phyloP scores from a whole-genome alignment of 2,113 vertebrate genomes.

The Mohoua ochrocephala region DNA sequence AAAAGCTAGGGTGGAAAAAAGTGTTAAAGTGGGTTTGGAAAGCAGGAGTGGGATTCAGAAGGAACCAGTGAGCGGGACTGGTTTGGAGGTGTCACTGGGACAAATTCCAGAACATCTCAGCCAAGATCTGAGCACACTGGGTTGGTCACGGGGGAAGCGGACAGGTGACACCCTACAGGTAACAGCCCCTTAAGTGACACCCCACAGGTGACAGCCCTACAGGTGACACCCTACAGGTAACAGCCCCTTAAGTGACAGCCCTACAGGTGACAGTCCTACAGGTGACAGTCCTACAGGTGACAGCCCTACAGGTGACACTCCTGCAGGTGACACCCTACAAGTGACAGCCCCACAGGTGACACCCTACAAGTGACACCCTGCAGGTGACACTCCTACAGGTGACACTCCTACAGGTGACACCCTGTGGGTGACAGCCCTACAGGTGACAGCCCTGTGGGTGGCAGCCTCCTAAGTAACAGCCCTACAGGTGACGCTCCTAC shows the following conservation, averaged over 20 bases:
- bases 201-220: neutral
- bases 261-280: neutral
- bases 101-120: neutral
- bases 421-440: neutral
- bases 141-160: neutral
- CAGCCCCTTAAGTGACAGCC: neutral
- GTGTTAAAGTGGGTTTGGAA: neutral
- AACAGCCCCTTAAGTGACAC: neutral
- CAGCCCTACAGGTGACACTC: neutral
- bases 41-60: neutral
- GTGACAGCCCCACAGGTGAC: neutral
- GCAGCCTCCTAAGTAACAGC: fast-evolving
- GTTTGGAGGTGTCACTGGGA: neutral
- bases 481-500: fast-evolving
- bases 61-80: neutral
- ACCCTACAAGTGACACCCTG: neutral
- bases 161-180: neutral
- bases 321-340: fast-evolving
- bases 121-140: neutral
- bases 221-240: neutral
- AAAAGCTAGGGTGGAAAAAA: neutral
- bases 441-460: neutral
- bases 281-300: neutral
- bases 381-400: fast-evolving
- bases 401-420: neutral